Percentiles rank a stretch among this genome's conserved stretches.
phyloP scores from a whole-genome alignment of 2,113 vertebrate genomes.

The Choloepus hoffmanni region DNA sequence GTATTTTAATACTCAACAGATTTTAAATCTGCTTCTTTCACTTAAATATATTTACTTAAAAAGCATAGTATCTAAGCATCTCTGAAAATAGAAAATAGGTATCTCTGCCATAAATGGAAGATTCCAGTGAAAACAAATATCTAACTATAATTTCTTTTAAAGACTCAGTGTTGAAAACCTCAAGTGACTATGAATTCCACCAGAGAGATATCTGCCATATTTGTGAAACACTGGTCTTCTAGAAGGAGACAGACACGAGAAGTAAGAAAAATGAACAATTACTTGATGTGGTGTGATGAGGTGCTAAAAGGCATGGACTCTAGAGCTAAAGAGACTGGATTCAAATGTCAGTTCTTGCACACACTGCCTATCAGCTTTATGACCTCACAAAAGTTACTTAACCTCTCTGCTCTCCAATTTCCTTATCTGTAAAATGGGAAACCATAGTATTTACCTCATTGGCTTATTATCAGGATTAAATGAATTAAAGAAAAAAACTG shows the following conservation, averaged over 20 bases:
- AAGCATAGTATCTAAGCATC: background rate
- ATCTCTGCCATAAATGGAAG: background rate
- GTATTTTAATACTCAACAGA: background rate
- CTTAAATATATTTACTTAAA: background rate
- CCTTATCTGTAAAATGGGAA: slow-evolving; percentile 1
- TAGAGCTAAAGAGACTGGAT: background rate
- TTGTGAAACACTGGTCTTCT: background rate
- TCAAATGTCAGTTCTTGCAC: background rate
- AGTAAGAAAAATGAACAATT: background rate
- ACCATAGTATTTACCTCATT: background rate
- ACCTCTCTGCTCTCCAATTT: slow-evolving; percentile 31
- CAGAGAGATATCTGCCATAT: background rate
- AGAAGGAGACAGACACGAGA: background rate
- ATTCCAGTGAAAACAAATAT: background rate
- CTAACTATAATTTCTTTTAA: background rate
- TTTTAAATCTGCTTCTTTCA: background rate
- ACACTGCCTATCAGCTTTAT: background rate
- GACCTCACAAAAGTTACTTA: background rate
- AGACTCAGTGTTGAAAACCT: background rate
- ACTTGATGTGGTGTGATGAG: background rate
- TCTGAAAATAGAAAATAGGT: background rate
- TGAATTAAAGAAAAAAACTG: background rate
- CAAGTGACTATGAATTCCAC: background rate
- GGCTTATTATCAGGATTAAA: background rate
- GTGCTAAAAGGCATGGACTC: background rate